Evolutionary conservation across 2,888 invertebrate species (phyloP), one percentile per base, ranked within the genome.

Genomic region (Dexiosoma caninum): DNA sequence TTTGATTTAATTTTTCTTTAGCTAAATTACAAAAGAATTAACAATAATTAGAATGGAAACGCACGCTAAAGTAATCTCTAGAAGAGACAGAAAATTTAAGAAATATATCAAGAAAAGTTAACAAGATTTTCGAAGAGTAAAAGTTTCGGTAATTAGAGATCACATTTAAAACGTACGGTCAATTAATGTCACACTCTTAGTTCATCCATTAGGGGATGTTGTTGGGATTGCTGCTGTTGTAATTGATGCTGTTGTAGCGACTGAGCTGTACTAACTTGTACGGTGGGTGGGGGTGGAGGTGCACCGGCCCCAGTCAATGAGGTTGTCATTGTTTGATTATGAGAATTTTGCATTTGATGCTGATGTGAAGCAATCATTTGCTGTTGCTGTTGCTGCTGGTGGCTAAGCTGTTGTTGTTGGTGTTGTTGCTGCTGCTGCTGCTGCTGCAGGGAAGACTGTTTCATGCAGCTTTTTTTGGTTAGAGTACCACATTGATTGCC

Each of bases 111-210:
- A 6, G 16, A 21, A 21, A n/a, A 0, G 44, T 66, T 1, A 40
- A 42, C 2, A 53, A 44, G 30, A 10, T 10, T 32, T 30, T 35
- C 9, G 8, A 51, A 40, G 32, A 42, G 3, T 27, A 23, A 35
- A 76, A 16, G 12, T 66, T 66, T 32, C 14, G 30, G 4, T 27
- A 77, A 64, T 85, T 89, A 89, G 83, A 89, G 89, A 89, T 89
- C 89, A 87, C 89, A 89, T 85, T 89, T 89, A 85, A 89, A 89
- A 88, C 89, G 89, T 87, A 89, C 89, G 85, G 89, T 89, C 86
- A 89, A 89, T 89, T 90, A 90, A 88, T 93, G 95, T 95, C 95
- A 96, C 94, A 96, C 95, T 78, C 95, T 91, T 91, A 95, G 87
- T 90, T 95, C 95, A 91, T 96, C 95, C 95, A 95, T 95, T 83